Percentiles rank a stretch among this genome's conserved stretches.
Conservation (phyloP, 35 echinoderm and acorn worm genomes). For the Lytechinus variegatus region DNA sequence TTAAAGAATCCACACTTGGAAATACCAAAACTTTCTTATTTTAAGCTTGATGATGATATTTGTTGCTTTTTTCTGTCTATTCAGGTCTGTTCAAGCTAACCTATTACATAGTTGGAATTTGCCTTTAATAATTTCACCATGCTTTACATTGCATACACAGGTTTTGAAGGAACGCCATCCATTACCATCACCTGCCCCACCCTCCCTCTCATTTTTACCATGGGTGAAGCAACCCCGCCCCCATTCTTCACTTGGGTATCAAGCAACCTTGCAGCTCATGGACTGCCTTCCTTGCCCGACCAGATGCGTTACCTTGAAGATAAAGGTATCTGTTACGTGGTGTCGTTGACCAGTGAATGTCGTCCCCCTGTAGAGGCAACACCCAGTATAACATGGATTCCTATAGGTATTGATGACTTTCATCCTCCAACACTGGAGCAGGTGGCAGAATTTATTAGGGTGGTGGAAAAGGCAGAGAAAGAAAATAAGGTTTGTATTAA, state of each 20-base stretch:
- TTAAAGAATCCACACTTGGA: too few relatives aligned
- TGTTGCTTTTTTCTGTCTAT: too few relatives aligned
- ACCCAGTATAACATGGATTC: conserved; percentile 20
- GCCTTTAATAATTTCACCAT: too few relatives aligned
- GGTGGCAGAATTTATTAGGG: conserved; percentile 27
- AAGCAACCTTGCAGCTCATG: conserved; percentile 32
- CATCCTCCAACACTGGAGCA: conserved; percentile 36
- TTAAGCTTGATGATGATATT: too few relatives aligned
- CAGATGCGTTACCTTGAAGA: conserved; percentile 24
- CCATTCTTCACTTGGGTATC: conserved; percentile 49
- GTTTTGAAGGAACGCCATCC: too few relatives aligned
- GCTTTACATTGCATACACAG: too few relatives aligned
- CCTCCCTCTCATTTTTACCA: background rate
- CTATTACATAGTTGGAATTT: too few relatives aligned
- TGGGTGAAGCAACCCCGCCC: background rate
- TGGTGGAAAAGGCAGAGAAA: conserved; percentile 38
- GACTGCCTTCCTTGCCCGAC: background rate
- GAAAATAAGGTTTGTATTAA: conserved; percentile 8
- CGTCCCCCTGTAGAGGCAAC: conserved; percentile 14
- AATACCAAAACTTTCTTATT: too few relatives aligned
- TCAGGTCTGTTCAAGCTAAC: too few relatives aligned
- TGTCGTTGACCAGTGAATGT: conserved; percentile 25
- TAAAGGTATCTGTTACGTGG: background rate
- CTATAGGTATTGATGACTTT: conserved; percentile 33
- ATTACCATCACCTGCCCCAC: background rate